Evolutionary conservation across 2,113 vertebrate species (phyloP), one percentile per base, ranked within the genome.

Genomic region (Eulemur rufifrons): DNA sequence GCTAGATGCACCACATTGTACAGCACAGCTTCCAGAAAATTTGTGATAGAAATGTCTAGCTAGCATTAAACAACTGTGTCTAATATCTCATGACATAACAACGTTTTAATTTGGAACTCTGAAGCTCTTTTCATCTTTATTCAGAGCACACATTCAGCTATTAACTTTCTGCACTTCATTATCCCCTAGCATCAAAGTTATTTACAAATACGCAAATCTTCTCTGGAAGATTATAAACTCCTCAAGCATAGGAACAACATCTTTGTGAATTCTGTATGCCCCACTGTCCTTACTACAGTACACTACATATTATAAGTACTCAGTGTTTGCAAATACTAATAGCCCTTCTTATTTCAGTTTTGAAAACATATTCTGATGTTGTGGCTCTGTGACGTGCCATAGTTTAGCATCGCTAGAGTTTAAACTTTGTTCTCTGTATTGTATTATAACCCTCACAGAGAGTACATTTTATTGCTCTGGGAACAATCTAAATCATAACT

Each of bases 401-500:
- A 64, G 52, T 64, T 89, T 88, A 83, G 39, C 32, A 61, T 34
- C 74, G 83, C 45, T 37, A 80, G 68, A 95, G 15, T 81, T 97
- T 89, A 87, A 96, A 94, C 42, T 69, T 84, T 90, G 9, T 37
- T 96, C 42, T 95, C 17, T 96, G 34, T 78, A 3, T 81, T 92
- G 45, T 73, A 85, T 71, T 88, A 64, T 39, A 94, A 80, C 34
- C 3, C 39, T 92, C 32, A 18, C 27, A 84, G 39, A 93, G 29
- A 95, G 42, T 71, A 15, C 3, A 78, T 69, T 90, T 92, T 94
- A 77, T 94, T 96, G 86, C 39, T 56, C 20, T 89, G 34, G 42
- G 80, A 91, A 92, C 37, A 94, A 97, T 86, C 45, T 91, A 96
- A 92, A 87, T 85, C 59, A 89, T 76, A 85, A 77, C 21, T 93